Evolutionary conservation across 2,888 invertebrate genomes (phyloP).

Genomic region (Synanthedon myopaeformis): DNA sequence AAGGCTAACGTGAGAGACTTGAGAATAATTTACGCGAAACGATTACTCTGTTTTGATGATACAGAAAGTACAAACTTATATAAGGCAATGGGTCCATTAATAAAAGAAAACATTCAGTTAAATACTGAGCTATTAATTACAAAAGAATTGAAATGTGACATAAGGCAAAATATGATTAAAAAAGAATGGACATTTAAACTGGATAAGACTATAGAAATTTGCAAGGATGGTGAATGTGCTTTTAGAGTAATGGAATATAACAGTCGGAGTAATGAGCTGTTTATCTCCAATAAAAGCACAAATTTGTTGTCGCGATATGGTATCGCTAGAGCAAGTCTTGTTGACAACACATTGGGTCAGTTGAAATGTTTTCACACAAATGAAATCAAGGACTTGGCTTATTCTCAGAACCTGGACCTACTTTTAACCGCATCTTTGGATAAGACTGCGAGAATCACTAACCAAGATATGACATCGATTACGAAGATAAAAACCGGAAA

Average conservation of each 20-base stretch:
- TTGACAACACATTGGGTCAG: slow-evolving; percentile 74
- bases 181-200: slow-evolving; percentile 59
- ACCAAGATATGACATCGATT: slow-evolving; percentile 70
- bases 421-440: slow-evolving; percentile 86
- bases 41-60: slow-evolving; percentile 81
- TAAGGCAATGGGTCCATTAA: slow-evolving; percentile 69
- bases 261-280: slow-evolving; percentile 72
- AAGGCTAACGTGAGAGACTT: slow-evolving; percentile 77
- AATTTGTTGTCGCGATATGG: slow-evolving; percentile 84
- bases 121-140: slow-evolving; percentile 74
- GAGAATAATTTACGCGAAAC: slow-evolving; percentile 82
- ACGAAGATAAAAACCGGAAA: slow-evolving; percentile 57
- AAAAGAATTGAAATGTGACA: slow-evolving; percentile 3
- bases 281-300: slow-evolving; percentile 80
- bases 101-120: slow-evolving; percentile 67
- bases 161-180: slow-evolving; percentile 16
- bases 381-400: slow-evolving; percentile 82
- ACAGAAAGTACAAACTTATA: slow-evolving; percentile 78
- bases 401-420: slow-evolving; percentile 74
- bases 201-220: slow-evolving; percentile 76
- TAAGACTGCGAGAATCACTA: slow-evolving; percentile 77
- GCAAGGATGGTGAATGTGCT: slow-evolving; percentile 70
- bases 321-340: slow-evolving; percentile 77
- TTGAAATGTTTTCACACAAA: slow-evolving; percentile 81
- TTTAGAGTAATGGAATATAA: slow-evolving; percentile 85